Evolutionary conservation across 2,797 vertebrate species (phyloP), one percentile per base, ranked within the genome.

Genomic region (Oryzias sinensis): DNA sequence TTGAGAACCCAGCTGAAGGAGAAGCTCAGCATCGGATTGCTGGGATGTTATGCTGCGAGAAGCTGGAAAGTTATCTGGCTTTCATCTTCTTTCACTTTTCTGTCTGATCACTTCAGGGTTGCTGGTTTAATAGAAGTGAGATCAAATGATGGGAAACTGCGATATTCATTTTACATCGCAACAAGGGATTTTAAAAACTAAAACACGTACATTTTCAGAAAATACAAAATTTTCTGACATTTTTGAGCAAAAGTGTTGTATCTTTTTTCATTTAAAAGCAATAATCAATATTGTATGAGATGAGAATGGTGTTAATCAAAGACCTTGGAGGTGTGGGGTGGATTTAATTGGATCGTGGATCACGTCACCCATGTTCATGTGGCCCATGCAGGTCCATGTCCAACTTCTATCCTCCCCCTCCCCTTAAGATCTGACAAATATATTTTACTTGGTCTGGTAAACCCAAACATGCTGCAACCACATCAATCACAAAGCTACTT

Each of bases 401-500:
- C 59, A 16, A 37, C 61, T 43, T 41, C 57, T 18, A 68, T 55
- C 70, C 74, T 48, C 48, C 75, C 80, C 70, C 59, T 40, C 9
- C 9, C 33, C 33, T 37, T 37, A 11, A 64, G 63, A 70, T 53
- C 6, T 43, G 49, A 77, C 55, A 25, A 72, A 75, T 14, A 62
- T 70, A 48, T 69, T 63, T 46, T 18, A 59, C 54, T 73, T 78
- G 74, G 64, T 85, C 73, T 69, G 77, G 55, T 68, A 76, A 83
- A 81, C 56, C 68, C 78, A 82, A 83, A 84, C 69, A 87, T 68
- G 78, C 77, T 84, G 82, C 81, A 87, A 87, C 80, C 70, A 88
- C 87, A 84, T 88, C 81, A 81, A 88, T 87, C 85, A 91, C 87
- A 86, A 90, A 86, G 84, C 84, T 90, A 92, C 85, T 63, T 85